Conservation (phyloP, 1,140 invertebrate species). For the Brachionus manjavacas region DNA sequence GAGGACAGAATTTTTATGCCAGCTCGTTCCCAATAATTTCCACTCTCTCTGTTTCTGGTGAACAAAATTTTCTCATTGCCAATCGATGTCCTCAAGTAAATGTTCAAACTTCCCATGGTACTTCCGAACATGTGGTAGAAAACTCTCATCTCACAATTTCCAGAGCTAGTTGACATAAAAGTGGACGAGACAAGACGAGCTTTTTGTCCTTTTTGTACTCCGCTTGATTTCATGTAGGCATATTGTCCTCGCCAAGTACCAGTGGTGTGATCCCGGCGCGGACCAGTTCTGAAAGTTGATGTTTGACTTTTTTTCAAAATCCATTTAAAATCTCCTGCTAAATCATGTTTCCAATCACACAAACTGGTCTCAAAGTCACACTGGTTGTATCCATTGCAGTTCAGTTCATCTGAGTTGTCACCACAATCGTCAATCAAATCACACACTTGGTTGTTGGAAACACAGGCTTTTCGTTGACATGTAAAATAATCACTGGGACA, state of each 20-base stretch:
- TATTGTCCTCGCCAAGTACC: constrained; percentile 39
- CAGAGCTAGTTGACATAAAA: background rate
- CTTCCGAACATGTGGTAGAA: background rate
- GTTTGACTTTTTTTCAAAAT: constrained; percentile 45
- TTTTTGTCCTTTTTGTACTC: background rate
- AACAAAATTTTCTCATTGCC: background rate
- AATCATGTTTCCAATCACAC: constrained; percentile 52
- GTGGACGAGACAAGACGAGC: background rate
- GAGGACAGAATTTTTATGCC: background rate
- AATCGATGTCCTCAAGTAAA: background rate
- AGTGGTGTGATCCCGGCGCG: constrained; percentile 68
- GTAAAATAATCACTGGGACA: constrained; percentile 48
- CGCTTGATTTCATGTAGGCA: background rate
- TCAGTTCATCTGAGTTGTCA: constrained; percentile 31
- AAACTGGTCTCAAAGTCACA: constrained; percentile 43
- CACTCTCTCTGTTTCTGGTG: constrained; percentile 46
- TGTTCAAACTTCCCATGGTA: background rate
- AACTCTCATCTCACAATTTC: constrained; percentile 19
- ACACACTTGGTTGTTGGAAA: constrained; percentile 43
- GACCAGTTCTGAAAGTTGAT: constrained; percentile 66
- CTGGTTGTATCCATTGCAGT: background rate
- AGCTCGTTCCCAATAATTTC: constrained; percentile 42
- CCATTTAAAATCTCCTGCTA: constrained; percentile 49
- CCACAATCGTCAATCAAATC: constrained; percentile 43
- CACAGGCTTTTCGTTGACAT: constrained; percentile 52